phyloP scores from a whole-genome alignment of 2,888 invertebrate genomes.

The Cosmia trapezina region DNA sequence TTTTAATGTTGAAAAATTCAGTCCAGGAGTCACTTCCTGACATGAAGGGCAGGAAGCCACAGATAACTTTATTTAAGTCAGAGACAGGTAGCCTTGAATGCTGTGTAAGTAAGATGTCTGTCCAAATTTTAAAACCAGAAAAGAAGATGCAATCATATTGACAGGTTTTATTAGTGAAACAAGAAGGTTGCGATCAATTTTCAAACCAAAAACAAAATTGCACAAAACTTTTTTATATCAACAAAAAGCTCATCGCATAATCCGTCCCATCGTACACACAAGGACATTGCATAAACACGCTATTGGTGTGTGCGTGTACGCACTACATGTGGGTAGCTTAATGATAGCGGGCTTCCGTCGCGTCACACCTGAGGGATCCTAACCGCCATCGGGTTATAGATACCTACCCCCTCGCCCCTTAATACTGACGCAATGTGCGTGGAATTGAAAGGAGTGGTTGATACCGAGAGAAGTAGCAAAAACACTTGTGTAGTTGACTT shows the following conservation, averaged over 20 bases:
- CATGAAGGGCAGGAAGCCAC: no score
- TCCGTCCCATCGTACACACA: constrained; percentile 78
- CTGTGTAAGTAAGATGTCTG: no score
- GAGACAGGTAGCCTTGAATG: no score
- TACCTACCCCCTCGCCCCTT: constrained; percentile 86
- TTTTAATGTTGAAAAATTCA: no score
- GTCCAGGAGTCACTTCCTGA: no score
- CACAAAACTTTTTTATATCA: constrained; percentile 39
- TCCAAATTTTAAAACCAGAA: no score
- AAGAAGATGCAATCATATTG: no score
- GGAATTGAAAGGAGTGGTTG: constrained; percentile 49
- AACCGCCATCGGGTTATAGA: constrained; percentile 89
- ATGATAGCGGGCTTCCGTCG: constrained; percentile 89
- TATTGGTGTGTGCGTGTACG: constrained; percentile 77
- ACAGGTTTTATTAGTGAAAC: no score
- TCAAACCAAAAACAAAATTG: neutral
- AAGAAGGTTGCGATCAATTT: no score
- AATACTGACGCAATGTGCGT: constrained; percentile 75
- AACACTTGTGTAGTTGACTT: neutral
- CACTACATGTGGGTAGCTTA: constrained; percentile 87
- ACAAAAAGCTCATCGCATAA: constrained; percentile 73
- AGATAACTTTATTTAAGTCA: no score
- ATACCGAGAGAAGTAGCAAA: constrained; percentile 4
- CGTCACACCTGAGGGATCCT: constrained; percentile 90
- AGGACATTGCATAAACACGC: constrained; percentile 70